These are phyloP conservation scores for Drosophila ananassae DNA, from an alignment of 1,140 invertebrate species.

Conservation along the genomic window DNA sequence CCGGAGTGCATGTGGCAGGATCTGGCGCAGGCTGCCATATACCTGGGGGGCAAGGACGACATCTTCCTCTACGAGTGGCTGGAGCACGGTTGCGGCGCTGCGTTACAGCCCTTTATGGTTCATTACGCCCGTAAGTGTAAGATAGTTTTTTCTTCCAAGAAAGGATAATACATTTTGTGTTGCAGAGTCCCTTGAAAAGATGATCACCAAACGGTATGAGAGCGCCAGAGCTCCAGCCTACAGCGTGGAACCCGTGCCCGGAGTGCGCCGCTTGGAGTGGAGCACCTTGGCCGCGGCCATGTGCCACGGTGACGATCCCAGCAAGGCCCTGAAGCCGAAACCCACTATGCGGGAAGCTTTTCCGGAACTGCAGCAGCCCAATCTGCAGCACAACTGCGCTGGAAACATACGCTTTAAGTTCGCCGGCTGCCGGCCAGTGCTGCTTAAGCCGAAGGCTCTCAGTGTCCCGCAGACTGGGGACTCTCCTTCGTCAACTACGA, in stretches of 20 bases:
- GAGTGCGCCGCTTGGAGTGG: slow-evolving; percentile 78
- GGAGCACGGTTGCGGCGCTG: slow-evolving; percentile 70
- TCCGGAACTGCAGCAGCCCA: slow-evolving; percentile 64
- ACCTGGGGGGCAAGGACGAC: slow-evolving; percentile 67
- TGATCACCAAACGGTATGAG: slow-evolving; percentile 38
- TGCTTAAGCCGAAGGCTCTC: slow-evolving; percentile 64
- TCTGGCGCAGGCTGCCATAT: slow-evolving; percentile 68
- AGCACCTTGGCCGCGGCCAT: slow-evolving; percentile 77
- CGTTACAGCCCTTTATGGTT: slow-evolving; percentile 73
- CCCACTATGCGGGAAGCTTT: slow-evolving; percentile 63
- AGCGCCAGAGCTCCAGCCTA: slow-evolving; percentile 40
- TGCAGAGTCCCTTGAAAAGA: slow-evolving; percentile 51
- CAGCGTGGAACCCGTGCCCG: slow-evolving; percentile 58
- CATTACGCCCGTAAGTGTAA: slow-evolving; percentile 59
- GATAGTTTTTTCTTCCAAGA: too few relatives aligned
- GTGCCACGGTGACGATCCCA: slow-evolving; percentile 81
- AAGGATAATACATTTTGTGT: neutral
- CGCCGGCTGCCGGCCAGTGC: slow-evolving; percentile 71
- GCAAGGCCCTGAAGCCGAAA: slow-evolving; percentile 73
- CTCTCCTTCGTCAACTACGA: slow-evolving; percentile 26
- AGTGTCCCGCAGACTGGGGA: slow-evolving; percentile 24
- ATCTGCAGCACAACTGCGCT: slow-evolving; percentile 67
- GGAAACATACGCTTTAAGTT: slow-evolving; percentile 81
- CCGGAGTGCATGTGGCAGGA: slow-evolving; percentile 69
- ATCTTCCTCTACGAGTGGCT: slow-evolving; percentile 82